These are phyloP conservation scores for Stomatorhinus ivindoensis DNA, from an alignment of 2,113 vertebrate genomes.

Conservation along the genomic window DNA sequence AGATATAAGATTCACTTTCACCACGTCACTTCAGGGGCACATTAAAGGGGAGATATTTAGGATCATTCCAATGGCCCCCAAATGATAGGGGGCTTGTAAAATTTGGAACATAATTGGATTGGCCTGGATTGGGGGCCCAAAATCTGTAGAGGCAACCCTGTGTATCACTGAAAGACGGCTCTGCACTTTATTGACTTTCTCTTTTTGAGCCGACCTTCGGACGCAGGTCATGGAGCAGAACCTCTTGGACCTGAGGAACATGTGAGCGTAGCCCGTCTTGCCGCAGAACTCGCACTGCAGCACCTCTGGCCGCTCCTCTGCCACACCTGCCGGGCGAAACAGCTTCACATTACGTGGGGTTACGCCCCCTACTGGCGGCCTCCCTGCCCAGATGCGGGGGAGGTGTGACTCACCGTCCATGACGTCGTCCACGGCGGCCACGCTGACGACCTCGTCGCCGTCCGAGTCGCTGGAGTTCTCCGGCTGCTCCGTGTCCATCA, in stretches of 20 bases:
- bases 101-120: neutral
- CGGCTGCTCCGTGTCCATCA: slow-evolving; percentile 68
- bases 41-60: neutral
- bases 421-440: slow-evolving; percentile 50
- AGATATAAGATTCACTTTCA: neutral
- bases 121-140: neutral
- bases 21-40: neutral
- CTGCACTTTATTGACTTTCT: neutral
- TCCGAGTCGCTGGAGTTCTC: slow-evolving; percentile 82
- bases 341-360: neutral
- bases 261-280: slow-evolving; percentile 76
- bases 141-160: neutral
- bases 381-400: neutral
- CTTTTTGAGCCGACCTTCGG: slow-evolving; percentile 62
- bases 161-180: neutral
- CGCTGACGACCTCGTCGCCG: slow-evolving; percentile 57
- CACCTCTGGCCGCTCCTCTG: slow-evolving; percentile 62
- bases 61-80: neutral
- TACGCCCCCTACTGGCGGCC: neutral
- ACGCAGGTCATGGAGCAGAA: slow-evolving; percentile 90
- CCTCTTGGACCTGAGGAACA: slow-evolving; percentile 80
- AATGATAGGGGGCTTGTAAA: neutral
- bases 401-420: slow-evolving; percentile 51
- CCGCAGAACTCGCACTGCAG: slow-evolving; percentile 90
- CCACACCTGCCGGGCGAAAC: slow-evolving; percentile 56